Base-by-base conservation (phyloP, 1,140 invertebrate species). In the Trigoniulus corallinus region DNA sequence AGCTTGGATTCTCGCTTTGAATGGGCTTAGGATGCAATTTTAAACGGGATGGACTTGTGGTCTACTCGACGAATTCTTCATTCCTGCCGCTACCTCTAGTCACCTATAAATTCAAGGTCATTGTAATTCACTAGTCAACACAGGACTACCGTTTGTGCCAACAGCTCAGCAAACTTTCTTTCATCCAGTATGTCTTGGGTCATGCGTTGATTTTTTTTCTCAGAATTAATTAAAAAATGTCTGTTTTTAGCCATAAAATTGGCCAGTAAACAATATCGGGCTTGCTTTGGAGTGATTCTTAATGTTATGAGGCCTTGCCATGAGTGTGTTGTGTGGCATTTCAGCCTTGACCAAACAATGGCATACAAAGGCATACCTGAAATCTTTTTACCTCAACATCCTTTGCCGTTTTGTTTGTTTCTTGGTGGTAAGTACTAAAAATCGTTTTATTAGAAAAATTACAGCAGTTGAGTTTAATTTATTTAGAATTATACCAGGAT, bases 281-380 rank as follows among this genome's bases (percentile, higher is more conserved):
- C 86, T 1, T 89, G 88, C 64, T 82, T 87, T 0, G 91, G 85
- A 1, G 84, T 88, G 0, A 81, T 88, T 78, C 89, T 84, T 0
- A 89, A 86, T 87, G 25, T 88, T 87, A 61, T 92, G 91, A 62
- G 88, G 85, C 2, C 69, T 85, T 43, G 85, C 86, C 1, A 71
- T 91, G 25, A 82, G 88, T 60, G 67, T 89, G 56, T 61, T 92
- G 15, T 7, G 29, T 15, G 29, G 29, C 7, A 34, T 34, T 34
- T 7, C 42, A 44, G 4, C 42, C 21, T 44, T 44, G 21, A 20
- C 18, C 7, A 44, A 12, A 44, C 76, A 88, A 63, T 93, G 88
- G 88, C 74, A 81, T 49, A 70, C n/a, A n/a, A n/a, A n/a, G n/a
- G n/a, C n/a, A n/a, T n/a, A n/a, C 73, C 10, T 48, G 63, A 10